These are phyloP conservation scores for Clitarchus hookeri DNA, from an alignment of 2,888 invertebrate genomes.

Conservation along the genomic window DNA sequence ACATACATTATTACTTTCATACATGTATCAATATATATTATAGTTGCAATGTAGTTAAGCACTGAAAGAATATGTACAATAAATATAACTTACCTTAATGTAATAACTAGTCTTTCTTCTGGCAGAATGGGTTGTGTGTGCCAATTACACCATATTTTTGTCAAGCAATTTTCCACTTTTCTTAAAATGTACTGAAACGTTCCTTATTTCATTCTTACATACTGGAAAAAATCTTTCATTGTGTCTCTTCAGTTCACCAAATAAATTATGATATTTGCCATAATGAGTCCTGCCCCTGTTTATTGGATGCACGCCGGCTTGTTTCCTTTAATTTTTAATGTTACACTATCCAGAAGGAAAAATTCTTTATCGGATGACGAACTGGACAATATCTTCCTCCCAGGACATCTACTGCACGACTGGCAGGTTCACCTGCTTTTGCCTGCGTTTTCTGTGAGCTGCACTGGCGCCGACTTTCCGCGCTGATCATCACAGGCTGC, in stretches of 20 bases:
- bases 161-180: slow-evolving; percentile 5
- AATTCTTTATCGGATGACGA: slow-evolving; percentile 5
- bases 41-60: not conserved
- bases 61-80: not conserved
- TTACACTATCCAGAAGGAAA: not conserved
- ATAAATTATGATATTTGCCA: slow-evolving; percentile 1
- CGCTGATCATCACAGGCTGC: not conserved
- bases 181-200: not conserved
- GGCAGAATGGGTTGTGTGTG: slow-evolving; percentile 16
- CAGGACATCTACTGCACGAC: not conserved
- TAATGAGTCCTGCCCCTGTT: not conserved
- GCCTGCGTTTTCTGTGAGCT: not conserved
- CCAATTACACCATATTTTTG: slow-evolving; percentile 19
- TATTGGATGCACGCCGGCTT: not conserved
- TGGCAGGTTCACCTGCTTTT: slow-evolving; percentile 12
- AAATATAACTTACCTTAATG: not conserved
- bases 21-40: not conserved
- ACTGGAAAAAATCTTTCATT: not conserved
- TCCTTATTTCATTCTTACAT: not conserved
- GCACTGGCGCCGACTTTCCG: not conserved
- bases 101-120: not conserved
- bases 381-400: not conserved
- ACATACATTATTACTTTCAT: not conserved
- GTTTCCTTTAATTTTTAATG: not conserved
- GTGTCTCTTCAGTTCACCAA: not conserved